Percentiles rank a stretch among this genome's conserved stretches.
These are phyloP conservation scores for Podarcis raffonei DNA, from an alignment of 2,113 vertebrate genomes.

Conservation along the genomic window DNA sequence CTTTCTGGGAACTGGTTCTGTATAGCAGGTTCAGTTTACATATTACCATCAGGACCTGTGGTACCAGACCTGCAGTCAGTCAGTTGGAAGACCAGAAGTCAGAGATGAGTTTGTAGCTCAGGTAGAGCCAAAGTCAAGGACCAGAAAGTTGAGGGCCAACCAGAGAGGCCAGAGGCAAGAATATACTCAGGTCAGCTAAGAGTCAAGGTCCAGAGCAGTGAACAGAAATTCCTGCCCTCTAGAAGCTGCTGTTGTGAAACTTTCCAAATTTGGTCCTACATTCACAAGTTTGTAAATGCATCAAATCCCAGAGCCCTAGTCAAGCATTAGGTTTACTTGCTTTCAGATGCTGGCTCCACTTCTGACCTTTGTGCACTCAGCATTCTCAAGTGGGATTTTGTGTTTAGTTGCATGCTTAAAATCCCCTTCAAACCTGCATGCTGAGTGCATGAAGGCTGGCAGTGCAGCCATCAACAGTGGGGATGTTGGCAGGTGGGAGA, in stretches of 20 bases:
- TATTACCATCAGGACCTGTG: not conserved
- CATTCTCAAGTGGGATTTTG: too few relatives aligned
- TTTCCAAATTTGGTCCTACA: not conserved
- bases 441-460: not conserved
- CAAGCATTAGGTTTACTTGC: too few relatives aligned
- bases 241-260: not conserved
- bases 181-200: not conserved
- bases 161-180: not conserved
- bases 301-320: not conserved
- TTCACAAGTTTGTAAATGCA: not conserved
- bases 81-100: not conserved
- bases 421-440: not conserved
- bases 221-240: not conserved
- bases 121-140: not conserved
- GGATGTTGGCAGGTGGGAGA: too few relatives aligned
- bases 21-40: not conserved
- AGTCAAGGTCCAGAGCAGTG: not conserved
- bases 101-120: not conserved
- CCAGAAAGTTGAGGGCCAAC: not conserved
- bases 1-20: not conserved
- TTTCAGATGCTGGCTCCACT: too few relatives aligned
- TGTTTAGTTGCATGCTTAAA: too few relatives aligned
- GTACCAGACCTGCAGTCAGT: not conserved
- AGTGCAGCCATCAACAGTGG: not conserved
- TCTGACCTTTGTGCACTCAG: too few relatives aligned